phyloP scores from a whole-genome alignment of 1,140 invertebrate species.

The Neodiprion fabricii region DNA sequence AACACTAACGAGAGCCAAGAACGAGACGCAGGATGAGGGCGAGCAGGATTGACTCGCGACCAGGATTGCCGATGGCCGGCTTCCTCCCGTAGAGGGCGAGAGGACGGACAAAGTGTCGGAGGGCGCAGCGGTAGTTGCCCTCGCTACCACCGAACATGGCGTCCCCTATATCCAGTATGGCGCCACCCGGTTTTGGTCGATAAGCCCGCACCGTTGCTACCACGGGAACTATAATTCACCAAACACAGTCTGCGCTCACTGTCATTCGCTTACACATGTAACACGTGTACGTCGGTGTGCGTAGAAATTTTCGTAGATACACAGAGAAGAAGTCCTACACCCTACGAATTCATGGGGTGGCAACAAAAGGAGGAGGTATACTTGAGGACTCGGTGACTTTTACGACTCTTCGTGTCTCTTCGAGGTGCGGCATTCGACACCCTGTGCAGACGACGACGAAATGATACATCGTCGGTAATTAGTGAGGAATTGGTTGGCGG shows the following conservation, averaged over 20 bases:
- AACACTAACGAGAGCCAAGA: background rate
- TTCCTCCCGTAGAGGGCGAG: background rate
- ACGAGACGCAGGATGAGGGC: background rate
- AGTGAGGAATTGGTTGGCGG: no score
- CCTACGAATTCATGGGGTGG: no score
- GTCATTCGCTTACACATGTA: no score
- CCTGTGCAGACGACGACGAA: no score
- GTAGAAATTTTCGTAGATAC: no score
- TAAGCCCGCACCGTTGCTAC: background rate
- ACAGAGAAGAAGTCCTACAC: no score
- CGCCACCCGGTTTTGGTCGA: background rate
- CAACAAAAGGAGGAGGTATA: no score
- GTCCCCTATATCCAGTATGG: background rate
- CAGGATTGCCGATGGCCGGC: background rate
- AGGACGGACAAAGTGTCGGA: background rate
- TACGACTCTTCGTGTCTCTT: no score
- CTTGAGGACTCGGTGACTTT: no score
- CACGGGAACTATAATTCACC: background rate
- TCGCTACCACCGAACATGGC: background rate
- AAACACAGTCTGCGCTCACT: background rate
- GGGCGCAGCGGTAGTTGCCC: conserved; percentile 2
- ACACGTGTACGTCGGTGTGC: no score
- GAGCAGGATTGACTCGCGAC: background rate
- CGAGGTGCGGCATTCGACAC: no score
- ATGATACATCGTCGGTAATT: no score